These are phyloP conservation scores for Gila robusta DNA, from an alignment of 2,797 vertebrate species.

Conservation along the genomic window DNA sequence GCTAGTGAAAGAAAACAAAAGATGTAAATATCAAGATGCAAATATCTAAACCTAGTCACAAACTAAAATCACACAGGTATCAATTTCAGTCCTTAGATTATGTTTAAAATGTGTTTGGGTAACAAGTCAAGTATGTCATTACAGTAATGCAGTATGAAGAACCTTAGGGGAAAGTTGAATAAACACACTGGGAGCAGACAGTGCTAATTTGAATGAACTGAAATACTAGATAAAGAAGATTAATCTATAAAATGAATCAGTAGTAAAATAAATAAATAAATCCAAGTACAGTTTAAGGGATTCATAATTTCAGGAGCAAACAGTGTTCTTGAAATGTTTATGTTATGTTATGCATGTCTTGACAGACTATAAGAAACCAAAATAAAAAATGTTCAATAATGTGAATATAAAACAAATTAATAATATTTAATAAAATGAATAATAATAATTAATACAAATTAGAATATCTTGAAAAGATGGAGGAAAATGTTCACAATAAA, in stretches of 20 bases:
- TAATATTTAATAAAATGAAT: conserved; percentile 12
- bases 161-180: background rate
- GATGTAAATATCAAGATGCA: conserved; percentile 5
- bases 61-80: background rate
- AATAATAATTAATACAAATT: conserved; percentile 3
- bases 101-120: background rate
- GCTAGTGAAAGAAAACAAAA: conserved; percentile 73
- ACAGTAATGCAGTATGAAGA: background rate
- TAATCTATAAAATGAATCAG: background rate
- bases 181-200: no score
- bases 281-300: background rate
- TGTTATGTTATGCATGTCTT: background rate
- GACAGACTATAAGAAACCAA: background rate
- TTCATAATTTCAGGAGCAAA: background rate
- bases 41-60: background rate
- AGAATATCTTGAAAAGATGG: conserved; percentile 9
- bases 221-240: background rate
- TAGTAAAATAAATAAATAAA: no score
- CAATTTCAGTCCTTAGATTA: background rate
- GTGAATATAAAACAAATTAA: conserved; percentile 36
- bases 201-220: background rate
- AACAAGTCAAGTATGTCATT: background rate
- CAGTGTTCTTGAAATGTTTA: background rate
- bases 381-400: background rate
- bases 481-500: conserved; percentile 21